These are phyloP conservation scores for Erythrocercus mccallii DNA, from an alignment of 2,113 vertebrate genomes.

Conservation along the genomic window DNA sequence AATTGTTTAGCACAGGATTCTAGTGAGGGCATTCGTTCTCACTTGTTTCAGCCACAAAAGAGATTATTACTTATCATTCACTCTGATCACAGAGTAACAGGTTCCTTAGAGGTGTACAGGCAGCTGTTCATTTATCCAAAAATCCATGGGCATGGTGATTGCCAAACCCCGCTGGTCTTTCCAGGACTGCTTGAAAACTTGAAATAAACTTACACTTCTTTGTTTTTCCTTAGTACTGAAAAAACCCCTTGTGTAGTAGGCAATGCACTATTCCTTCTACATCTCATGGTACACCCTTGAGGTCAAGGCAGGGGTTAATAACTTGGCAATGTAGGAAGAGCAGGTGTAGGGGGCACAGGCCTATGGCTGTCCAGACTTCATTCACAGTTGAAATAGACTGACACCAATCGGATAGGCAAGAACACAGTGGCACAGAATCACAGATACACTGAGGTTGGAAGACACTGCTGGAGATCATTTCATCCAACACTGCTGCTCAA, in stretches of 20 bases:
- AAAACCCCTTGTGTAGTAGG: not conserved
- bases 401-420: not conserved
- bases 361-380: not conserved
- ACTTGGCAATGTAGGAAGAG: not conserved
- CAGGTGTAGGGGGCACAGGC: not conserved
- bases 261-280: not conserved
- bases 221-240: not conserved
- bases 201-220: not conserved
- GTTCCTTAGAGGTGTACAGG: not conserved
- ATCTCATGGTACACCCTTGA: not conserved
- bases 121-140: not conserved
- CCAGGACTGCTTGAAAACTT: not conserved
- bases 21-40: not conserved
- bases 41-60: not conserved
- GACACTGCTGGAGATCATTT: not conserved
- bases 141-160: not conserved
- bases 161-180: not conserved
- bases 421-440: not conserved
- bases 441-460: not conserved
- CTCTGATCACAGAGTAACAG: not conserved
- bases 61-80: not conserved
- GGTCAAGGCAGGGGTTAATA: not conserved
- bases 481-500: not conserved
- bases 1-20: not conserved
- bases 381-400: not conserved